These are phyloP conservation scores for Lanistes nyassanus DNA, from an alignment of 1,140 invertebrate species.

Conservation along the genomic window DNA sequence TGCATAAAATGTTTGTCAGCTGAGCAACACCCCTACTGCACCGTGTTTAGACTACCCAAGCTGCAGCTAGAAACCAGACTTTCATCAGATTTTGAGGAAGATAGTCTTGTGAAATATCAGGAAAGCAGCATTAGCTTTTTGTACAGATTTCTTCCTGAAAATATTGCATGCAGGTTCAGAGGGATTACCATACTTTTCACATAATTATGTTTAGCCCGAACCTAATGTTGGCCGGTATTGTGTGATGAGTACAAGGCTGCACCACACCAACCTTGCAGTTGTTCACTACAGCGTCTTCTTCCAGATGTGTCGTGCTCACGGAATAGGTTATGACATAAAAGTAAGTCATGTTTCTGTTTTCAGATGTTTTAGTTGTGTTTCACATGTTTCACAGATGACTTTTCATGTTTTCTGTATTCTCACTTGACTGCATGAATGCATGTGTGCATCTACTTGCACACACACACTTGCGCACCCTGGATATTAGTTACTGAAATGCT, in stretches of 20 bases:
- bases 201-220: slow-evolving; percentile 29
- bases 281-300: slow-evolving; percentile 68
- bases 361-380: neutral
- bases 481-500: neutral
- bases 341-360: slow-evolving; percentile 38
- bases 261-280: slow-evolving; percentile 65
- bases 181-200: too few species aligned
- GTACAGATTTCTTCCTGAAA: too few species aligned
- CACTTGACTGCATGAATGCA: neutral
- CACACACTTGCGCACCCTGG: neutral
- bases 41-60: too few species aligned
- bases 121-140: too few species aligned
- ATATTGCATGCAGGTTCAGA: too few species aligned
- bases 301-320: slow-evolving; percentile 68
- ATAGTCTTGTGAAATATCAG: too few species aligned
- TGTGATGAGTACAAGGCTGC: slow-evolving; percentile 62
- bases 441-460: neutral
- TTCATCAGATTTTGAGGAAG: too few species aligned
- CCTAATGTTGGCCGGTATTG: slow-evolving; percentile 58
- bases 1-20: too few species aligned
- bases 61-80: too few species aligned
- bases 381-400: neutral
- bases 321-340: slow-evolving; percentile 68
- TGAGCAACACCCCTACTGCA: too few species aligned
- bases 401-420: neutral